Evolutionary conservation across 1,140 invertebrate genomes (phyloP).

Genomic region (Drosophila hydei): DNA sequence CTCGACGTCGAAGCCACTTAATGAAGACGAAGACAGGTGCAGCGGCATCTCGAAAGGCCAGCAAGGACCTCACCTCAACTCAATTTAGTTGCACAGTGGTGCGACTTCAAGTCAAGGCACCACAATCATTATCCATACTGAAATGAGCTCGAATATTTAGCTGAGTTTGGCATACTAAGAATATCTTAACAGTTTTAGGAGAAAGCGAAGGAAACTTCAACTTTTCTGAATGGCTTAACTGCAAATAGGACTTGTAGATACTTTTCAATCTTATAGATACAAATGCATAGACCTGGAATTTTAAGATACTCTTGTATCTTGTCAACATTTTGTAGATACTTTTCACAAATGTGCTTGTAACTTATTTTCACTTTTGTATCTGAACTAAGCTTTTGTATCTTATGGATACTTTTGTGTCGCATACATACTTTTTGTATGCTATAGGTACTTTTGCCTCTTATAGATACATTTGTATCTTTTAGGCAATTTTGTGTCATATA

Average conservation of each 20-base stretch:
- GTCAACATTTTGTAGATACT: neutral
- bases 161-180: too few species aligned
- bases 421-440: neutral
- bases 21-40: constrained; percentile 71
- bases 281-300: neutral
- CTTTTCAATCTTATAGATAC: neutral
- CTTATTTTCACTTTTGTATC: neutral
- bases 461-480: neutral
- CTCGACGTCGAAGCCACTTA: constrained; percentile 40
- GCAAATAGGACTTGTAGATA: neutral
- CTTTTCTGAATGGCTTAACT: too few species aligned
- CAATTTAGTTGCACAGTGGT: constrained; percentile 19
- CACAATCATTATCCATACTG: too few species aligned
- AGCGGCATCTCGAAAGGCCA: constrained; percentile 2
- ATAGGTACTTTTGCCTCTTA: neutral
- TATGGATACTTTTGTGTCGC: neutral
- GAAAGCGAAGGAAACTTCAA: too few species aligned
- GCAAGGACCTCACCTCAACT: constrained; percentile 7
- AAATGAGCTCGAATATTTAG: too few species aligned
- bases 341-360: neutral
- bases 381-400: neutral
- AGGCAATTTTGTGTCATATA: neutral
- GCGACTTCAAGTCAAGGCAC: neutral
- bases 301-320: neutral
- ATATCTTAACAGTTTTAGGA: too few species aligned